Evolutionary conservation across 2,888 invertebrate species (phyloP).

Genomic region (Cerceris ruficornis): DNA sequence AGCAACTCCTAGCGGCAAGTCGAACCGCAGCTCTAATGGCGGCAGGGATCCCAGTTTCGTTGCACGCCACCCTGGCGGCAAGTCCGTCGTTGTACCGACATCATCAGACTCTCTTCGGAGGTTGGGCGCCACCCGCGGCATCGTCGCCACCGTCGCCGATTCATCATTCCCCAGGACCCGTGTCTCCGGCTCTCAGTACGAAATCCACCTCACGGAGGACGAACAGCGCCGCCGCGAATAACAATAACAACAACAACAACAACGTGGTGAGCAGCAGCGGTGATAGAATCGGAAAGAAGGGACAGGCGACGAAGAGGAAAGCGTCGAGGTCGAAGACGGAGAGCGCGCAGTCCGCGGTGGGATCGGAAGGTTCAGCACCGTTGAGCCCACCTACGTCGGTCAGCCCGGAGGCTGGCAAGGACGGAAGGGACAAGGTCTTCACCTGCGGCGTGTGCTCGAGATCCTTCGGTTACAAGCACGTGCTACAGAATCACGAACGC

Average conservation of each 20-base stretch:
- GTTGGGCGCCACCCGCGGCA: conserved; percentile 82
- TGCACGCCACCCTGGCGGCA: conserved; percentile 84
- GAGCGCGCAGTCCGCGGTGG: conserved; percentile 42
- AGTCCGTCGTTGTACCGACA: conserved; percentile 86
- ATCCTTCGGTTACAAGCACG: conserved; percentile 96
- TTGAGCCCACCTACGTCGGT: conserved; percentile 83
- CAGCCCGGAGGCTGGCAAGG: conserved; percentile 77
- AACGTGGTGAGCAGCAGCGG: conserved; percentile 67
- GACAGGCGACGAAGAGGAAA: conserved; percentile 82
- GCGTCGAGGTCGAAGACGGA: conserved; percentile 82
- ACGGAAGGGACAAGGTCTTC: conserved; percentile 90
- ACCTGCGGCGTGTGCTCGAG: conserved; percentile 94
- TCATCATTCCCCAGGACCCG: conserved; percentile 68
- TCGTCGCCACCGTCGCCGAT: conserved; percentile 84
- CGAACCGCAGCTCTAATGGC: conserved; percentile 82
- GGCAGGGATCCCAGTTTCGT: conserved; percentile 83
- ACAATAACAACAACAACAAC: conserved; percentile 76
- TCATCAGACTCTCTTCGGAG: conserved; percentile 84
- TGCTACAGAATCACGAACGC: conserved; percentile 95
- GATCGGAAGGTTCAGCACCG: conserved; percentile 79
- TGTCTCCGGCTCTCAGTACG: conserved; percentile 78
- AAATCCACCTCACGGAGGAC: conserved; percentile 80
- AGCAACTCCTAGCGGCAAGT: conserved; percentile 83
- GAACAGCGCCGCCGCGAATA: conserved; percentile 72
- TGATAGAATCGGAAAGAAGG: conserved; percentile 76